Percentiles rank a stretch among this genome's conserved stretches.
These are phyloP conservation scores for Ceratothoa steindachneri DNA, from an alignment of 2,888 invertebrate species.

Conservation along the genomic window DNA sequence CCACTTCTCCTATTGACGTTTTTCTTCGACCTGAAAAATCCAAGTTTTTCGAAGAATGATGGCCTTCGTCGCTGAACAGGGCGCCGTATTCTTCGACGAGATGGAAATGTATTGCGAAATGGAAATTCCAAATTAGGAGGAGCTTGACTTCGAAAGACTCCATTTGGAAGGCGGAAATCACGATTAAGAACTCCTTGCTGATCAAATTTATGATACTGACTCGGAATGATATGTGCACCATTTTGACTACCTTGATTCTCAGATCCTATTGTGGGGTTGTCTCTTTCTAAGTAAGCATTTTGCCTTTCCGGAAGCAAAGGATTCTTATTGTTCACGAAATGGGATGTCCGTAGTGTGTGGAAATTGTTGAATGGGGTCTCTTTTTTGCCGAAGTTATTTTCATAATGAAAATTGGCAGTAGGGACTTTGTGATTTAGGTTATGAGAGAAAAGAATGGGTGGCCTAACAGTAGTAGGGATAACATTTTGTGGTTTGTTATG, in stretches of 20 bases:
- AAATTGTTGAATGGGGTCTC: neutral
- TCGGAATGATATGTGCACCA: neutral
- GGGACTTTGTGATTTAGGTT: no score
- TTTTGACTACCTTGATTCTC: no score
- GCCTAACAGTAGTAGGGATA: neutral
- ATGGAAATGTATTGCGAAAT: neutral
- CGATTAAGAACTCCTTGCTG: no score
- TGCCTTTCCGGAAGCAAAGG: neutral
- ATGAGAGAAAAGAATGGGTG: no score
- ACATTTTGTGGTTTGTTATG: neutral
- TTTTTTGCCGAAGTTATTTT: neutral
- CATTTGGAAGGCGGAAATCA: no score
- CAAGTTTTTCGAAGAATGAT: conserved; percentile 2
- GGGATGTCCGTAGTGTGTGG: neutral
- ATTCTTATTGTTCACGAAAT: neutral
- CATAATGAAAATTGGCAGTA: no score
- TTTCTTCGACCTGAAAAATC: neutral
- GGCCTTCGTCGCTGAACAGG: neutral
- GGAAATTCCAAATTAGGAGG: no score
- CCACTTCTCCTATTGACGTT: neutral
- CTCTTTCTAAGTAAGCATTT: neutral
- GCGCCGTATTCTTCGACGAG: neutral
- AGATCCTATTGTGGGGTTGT: no score
- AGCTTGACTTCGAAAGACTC: no score
- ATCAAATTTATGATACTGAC: neutral